Percentiles rank a stretch among this genome's conserved stretches.
Evolutionary conservation across 2,797 vertebrate genomes (phyloP).

Genomic region (Scarus forsteni): DNA sequence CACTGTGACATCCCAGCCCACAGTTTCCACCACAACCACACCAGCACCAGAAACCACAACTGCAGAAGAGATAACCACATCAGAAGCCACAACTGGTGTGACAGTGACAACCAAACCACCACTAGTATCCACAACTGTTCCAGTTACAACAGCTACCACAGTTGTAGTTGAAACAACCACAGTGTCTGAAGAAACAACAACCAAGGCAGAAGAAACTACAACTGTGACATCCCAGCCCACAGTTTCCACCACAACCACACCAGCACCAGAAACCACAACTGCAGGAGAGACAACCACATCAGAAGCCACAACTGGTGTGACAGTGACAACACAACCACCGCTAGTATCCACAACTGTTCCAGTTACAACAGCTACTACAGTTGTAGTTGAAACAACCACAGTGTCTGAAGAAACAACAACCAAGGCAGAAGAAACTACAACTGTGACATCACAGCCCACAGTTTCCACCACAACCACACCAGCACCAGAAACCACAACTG

Average conservation of each 20-base stretch:
- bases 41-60: neutral
- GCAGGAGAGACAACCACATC: neutral
- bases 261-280: neutral
- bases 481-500: neutral
- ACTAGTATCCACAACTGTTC: neutral
- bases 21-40: neutral
- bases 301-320: neutral
- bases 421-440: neutral
- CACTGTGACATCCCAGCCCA: too few relatives aligned
- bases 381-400: neutral
- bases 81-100: neutral
- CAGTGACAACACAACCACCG: neutral
- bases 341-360: neutral
- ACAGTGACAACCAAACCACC: neutral
- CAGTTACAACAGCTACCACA: neutral
- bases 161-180: neutral
- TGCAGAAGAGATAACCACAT: neutral
- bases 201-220: neutral
- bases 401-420: neutral
- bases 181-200: neutral
- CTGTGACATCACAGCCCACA: neutral
- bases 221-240: neutral
- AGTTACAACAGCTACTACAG: neutral
- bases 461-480: neutral
- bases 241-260: neutral